Evolutionary conservation across 2,888 invertebrate species (phyloP).

Genomic region (Sminthurides aquaticus): DNA sequence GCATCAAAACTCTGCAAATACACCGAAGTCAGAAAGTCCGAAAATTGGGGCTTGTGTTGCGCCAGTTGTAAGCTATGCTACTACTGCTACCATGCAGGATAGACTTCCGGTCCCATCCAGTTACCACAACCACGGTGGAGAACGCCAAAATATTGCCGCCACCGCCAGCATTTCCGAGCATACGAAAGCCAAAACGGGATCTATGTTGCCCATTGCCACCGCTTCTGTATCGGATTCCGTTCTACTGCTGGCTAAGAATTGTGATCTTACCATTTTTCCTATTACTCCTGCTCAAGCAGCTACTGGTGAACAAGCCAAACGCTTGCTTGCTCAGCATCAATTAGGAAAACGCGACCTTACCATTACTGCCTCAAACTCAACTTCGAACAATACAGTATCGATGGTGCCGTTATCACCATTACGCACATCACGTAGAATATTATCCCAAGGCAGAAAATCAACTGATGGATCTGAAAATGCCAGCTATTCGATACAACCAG

Average conservation of each 20-base stretch:
- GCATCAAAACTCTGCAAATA: too few relatives aligned
- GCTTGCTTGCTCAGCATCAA: background rate
- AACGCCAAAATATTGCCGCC: too few relatives aligned
- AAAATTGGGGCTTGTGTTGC: too few relatives aligned
- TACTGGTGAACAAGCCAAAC: background rate
- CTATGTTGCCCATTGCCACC: too few relatives aligned
- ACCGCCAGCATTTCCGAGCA: too few relatives aligned
- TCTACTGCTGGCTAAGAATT: conserved; percentile 26
- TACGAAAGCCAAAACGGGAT: too few relatives aligned
- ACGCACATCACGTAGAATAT: background rate
- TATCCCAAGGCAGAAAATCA: background rate
- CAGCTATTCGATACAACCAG: background rate
- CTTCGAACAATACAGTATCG: background rate
- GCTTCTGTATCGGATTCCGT: conserved; percentile 25
- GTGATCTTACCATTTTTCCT: conserved; percentile 31
- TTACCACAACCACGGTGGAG: too few relatives aligned
- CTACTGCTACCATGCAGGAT: too few relatives aligned
- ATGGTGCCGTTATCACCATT: background rate
- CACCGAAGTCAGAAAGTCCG: too few relatives aligned
- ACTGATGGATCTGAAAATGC: background rate
- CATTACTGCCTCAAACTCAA: background rate
- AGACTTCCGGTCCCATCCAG: too few relatives aligned
- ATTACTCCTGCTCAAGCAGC: conserved; percentile 11
- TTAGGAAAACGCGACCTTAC: background rate
- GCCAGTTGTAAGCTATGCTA: too few relatives aligned